These are phyloP conservation scores for Psephotus haematonotus DNA, from an alignment of 2,113 vertebrate species.

Conservation along the genomic window DNA sequence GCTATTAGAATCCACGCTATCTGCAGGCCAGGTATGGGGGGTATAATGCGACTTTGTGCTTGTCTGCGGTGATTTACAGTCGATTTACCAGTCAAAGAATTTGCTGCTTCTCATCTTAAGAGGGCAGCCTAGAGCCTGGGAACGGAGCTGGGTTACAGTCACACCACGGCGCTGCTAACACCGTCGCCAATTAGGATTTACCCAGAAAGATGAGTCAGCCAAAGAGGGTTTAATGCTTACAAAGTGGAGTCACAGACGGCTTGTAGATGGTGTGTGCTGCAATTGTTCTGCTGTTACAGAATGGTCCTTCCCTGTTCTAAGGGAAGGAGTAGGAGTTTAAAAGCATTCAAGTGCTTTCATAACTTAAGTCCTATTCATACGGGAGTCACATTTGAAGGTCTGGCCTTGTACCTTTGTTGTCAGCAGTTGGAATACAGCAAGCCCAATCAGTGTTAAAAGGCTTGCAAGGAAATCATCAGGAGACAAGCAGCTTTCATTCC, in stretches of 20 bases:
- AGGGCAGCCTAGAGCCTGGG: constrained; percentile 57
- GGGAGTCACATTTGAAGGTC: background rate
- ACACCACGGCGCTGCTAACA: fast-evolving
- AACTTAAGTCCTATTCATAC: background rate
- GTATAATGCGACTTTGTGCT: background rate
- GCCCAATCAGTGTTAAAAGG: background rate
- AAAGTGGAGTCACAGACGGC: background rate
- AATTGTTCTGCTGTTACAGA: background rate
- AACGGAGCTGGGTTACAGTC: background rate
- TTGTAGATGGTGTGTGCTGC: background rate
- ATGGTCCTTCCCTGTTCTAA: background rate
- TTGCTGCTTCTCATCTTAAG: constrained; percentile 35
- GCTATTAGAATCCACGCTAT: background rate
- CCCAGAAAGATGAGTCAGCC: background rate
- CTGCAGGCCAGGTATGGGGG: background rate
- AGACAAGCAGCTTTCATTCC: background rate
- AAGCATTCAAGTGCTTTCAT: background rate
- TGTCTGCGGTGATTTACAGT: background rate
- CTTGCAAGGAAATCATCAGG: background rate
- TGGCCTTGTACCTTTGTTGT: background rate
- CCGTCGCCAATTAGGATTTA: background rate
- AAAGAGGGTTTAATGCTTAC: background rate
- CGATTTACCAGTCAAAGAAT: background rate
- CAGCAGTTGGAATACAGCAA: background rate
- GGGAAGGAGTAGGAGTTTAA: background rate